Conservation (phyloP, 2,888 invertebrate genomes). For the Therioaphis trifolii region DNA sequence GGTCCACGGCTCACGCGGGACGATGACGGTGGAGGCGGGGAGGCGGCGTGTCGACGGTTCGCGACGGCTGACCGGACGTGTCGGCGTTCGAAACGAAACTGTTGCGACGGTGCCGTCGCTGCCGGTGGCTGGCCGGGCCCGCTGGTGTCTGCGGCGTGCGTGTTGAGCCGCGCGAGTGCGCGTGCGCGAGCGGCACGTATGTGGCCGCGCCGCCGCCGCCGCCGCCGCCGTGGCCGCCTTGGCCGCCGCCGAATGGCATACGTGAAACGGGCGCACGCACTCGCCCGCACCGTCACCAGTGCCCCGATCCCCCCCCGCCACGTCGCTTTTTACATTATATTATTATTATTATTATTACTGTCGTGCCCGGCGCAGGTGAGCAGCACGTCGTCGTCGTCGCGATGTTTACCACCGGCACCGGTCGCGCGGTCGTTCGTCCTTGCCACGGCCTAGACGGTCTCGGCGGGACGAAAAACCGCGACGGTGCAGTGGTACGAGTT, state of each 20-base stretch:
- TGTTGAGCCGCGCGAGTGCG: neutral
- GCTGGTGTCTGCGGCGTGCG: neutral
- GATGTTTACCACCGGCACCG: neutral
- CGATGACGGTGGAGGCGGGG: neutral
- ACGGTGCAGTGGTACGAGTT: too few species aligned
- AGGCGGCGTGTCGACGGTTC: neutral
- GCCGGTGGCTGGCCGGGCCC: neutral
- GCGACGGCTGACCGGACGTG: neutral
- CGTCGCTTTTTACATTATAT: too few species aligned
- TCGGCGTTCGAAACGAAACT: conserved; percentile 40
- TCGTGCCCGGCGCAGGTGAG: neutral
- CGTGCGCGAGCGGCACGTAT: neutral
- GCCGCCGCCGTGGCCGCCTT: too few species aligned
- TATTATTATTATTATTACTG: too few species aligned
- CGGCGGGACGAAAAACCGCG: too few species aligned
- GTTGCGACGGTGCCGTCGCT: conserved; percentile 14
- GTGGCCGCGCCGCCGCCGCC: conserved; percentile 2
- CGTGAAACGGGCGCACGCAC: conserved; percentile 5
- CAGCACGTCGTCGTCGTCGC: neutral
- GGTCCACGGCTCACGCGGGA: neutral
- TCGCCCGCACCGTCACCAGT: neutral
- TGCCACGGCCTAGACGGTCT: too few species aligned
- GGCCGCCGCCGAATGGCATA: neutral
- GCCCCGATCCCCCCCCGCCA: neutral
- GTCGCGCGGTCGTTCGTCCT: too few species aligned